Percentiles rank a stretch among this genome's conserved stretches.
Evolutionary conservation across 2,888 invertebrate species (phyloP).

Genomic region (Drosophila imparisetae): DNA sequence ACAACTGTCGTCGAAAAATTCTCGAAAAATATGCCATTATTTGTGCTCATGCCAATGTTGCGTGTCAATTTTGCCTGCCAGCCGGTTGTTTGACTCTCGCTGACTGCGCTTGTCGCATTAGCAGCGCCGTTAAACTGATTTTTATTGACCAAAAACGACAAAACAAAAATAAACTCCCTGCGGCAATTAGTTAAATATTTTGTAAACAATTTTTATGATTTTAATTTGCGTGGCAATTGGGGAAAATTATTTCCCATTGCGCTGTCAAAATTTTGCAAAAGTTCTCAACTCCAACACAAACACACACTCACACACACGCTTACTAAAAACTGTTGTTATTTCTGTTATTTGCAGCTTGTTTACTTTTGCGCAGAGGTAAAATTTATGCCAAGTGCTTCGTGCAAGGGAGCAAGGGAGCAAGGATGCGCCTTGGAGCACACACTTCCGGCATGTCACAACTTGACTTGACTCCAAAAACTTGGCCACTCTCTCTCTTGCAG

Average conservation of each 20-base stretch:
- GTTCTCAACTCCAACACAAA: slow-evolving; percentile 10
- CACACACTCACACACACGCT: neutral
- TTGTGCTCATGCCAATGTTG: slow-evolving; percentile 56
- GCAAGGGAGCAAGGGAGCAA: slow-evolving; percentile 9
- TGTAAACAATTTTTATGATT: slow-evolving; percentile 38
- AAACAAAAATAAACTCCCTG: neutral
- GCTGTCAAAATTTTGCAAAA: slow-evolving; percentile 29
- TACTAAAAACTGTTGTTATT: slow-evolving; percentile 42
- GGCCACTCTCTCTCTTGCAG: slow-evolving; percentile 29
- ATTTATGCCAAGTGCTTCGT: slow-evolving; percentile 50
- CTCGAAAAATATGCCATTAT: slow-evolving; percentile 23
- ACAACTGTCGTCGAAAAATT: slow-evolving; percentile 13
- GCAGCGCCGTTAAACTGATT: slow-evolving; percentile 65
- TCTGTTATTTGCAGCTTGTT: slow-evolving; percentile 47
- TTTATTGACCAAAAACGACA: slow-evolving; percentile 43
- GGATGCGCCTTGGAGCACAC: slow-evolving; percentile 48
- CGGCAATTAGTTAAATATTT: slow-evolving; percentile 45
- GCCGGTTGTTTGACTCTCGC: slow-evolving; percentile 33
- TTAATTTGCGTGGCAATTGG: slow-evolving; percentile 28
- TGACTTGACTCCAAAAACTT: slow-evolving; percentile 45
- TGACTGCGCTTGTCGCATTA: slow-evolving; percentile 53
- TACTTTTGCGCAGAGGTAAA: slow-evolving; percentile 50
- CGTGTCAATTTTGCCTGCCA: slow-evolving; percentile 50
- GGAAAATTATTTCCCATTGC: slow-evolving; percentile 22
- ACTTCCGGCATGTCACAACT: slow-evolving; percentile 66